phyloP scores from a whole-genome alignment of 2,888 invertebrate species.

The Lomographa bimaculata region DNA sequence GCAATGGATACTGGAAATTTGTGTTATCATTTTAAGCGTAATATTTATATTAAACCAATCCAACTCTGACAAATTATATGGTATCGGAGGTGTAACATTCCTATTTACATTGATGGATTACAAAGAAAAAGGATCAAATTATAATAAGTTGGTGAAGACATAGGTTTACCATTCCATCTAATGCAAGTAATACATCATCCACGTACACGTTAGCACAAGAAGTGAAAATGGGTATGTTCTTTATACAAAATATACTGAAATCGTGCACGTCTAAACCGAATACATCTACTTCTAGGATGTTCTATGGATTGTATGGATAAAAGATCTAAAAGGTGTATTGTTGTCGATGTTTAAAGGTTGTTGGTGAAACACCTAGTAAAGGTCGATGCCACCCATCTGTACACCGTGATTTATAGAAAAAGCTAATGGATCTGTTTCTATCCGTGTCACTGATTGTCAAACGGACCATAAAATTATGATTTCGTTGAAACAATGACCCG shows the following conservation, averaged over 20 bases:
- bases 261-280: conserved; percentile 45
- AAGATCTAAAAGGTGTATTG: conserved; percentile 24
- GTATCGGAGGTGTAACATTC: conserved; percentile 29
- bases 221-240: conserved; percentile 37
- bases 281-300: conserved; percentile 37
- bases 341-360: conserved; percentile 39
- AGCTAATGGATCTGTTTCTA: conserved; percentile 51
- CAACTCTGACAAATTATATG: conserved; percentile 16
- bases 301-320: conserved; percentile 32
- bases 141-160: conserved; percentile 15
- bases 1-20: conserved; percentile 50
- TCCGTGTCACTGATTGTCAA: conserved; percentile 35
- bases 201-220: conserved; percentile 42
- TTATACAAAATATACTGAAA: conserved; percentile 30
- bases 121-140: conserved; percentile 23
- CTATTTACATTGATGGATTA: conserved; percentile 40
- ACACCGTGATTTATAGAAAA: conserved; percentile 49
- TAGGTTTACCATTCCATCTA: conserved; percentile 24
- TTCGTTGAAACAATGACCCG: conserved; percentile 27
- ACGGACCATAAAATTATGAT: conserved; percentile 14
- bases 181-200: conserved; percentile 23
- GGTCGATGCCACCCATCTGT: conserved; percentile 35
- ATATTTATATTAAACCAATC: conserved; percentile 40
- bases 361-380: conserved; percentile 41
- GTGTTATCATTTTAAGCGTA: conserved; percentile 50